These are phyloP conservation scores for Drosophila quinaria DNA, from an alignment of 2,888 invertebrate species.

Conservation along the genomic window DNA sequence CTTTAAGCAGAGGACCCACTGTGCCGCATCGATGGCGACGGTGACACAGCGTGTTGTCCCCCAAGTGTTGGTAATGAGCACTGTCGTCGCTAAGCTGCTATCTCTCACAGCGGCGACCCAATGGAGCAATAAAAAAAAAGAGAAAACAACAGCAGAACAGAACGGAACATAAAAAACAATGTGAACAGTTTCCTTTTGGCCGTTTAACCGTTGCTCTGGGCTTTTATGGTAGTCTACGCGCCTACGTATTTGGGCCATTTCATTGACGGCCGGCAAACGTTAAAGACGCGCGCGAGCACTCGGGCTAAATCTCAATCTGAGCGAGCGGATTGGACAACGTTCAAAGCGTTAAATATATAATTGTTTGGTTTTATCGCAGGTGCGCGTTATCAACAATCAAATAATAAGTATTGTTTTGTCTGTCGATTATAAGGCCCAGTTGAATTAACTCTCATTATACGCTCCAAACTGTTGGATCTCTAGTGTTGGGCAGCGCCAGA, in stretches of 20 bases:
- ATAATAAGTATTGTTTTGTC: constrained; percentile 41
- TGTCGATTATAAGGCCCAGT: constrained; percentile 39
- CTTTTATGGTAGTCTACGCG: constrained; percentile 11
- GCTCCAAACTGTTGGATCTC: neutral
- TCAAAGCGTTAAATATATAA: neutral
- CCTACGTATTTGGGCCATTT: constrained; percentile 46
- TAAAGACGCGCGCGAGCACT: constrained; percentile 52
- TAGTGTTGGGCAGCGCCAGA: constrained; percentile 2
- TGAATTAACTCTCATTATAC: neutral
- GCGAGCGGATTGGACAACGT: neutral
- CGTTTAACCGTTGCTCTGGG: constrained; percentile 13
- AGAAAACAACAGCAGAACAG: neutral
- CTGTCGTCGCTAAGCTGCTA: constrained; percentile 41
- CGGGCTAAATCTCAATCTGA: constrained; percentile 8
- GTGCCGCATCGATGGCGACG: constrained; percentile 15
- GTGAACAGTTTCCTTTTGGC: constrained; percentile 29
- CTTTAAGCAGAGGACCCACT: constrained; percentile 8
- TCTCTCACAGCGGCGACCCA: constrained; percentile 39
- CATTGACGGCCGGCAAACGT: constrained; percentile 69
- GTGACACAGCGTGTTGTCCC: constrained; percentile 27
- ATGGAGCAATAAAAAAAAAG: constrained; percentile 36
- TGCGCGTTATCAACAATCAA: constrained; percentile 46
- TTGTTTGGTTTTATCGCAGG: constrained; percentile 36
- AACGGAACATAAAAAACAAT: neutral
- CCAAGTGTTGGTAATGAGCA: constrained; percentile 14